Evolutionary conservation across 37 sponge, comb jelly and placozoan genomes (phyloP).

Genomic region (Beroe ovata): DNA sequence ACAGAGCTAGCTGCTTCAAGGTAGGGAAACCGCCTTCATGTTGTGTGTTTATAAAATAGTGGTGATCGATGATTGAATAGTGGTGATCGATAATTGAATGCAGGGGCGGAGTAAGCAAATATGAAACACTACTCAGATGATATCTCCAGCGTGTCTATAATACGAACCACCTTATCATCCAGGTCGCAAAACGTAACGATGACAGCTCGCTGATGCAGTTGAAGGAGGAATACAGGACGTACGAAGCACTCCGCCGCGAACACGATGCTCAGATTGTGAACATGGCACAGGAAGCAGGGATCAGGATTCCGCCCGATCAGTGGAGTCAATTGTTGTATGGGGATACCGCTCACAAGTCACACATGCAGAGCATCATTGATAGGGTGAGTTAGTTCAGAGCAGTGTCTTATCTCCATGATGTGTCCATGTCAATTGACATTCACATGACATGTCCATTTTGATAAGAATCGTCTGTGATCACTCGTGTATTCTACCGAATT

Average conservation of each 20-base stretch:
- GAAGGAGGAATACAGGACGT: constrained; percentile 91
- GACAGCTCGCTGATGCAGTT: constrained; percentile 92
- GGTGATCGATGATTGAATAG: too few relatives aligned
- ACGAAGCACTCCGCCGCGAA: constrained; percentile 83
- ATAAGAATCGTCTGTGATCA: neutral
- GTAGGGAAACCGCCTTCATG: constrained; percentile 67
- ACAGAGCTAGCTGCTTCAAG: constrained; percentile 95
- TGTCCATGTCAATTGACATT: neutral
- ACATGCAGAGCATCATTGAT: constrained; percentile 98
- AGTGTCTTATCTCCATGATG: neutral
- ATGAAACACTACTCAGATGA: too few relatives aligned
- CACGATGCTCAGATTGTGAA: constrained; percentile 94
- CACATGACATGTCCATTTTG: neutral
- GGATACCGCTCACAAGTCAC: constrained; percentile 81
- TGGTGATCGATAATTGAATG: too few relatives aligned
- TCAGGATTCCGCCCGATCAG: constrained; percentile 92
- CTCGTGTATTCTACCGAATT: neutral
- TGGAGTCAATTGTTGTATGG: constrained; percentile 90
- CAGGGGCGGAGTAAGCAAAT: too few relatives aligned
- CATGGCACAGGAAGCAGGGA: constrained; percentile 90
- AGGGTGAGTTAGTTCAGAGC: constrained; percentile 75
- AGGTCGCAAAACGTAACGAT: constrained; percentile 93
- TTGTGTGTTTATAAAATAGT: neutral
- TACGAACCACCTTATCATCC: too few relatives aligned
- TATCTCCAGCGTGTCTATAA: too few relatives aligned